Base-by-base conservation (phyloP, 30 jellyfish, hydroid and myxozoan species). In the Aurelia sp. region DNA sequence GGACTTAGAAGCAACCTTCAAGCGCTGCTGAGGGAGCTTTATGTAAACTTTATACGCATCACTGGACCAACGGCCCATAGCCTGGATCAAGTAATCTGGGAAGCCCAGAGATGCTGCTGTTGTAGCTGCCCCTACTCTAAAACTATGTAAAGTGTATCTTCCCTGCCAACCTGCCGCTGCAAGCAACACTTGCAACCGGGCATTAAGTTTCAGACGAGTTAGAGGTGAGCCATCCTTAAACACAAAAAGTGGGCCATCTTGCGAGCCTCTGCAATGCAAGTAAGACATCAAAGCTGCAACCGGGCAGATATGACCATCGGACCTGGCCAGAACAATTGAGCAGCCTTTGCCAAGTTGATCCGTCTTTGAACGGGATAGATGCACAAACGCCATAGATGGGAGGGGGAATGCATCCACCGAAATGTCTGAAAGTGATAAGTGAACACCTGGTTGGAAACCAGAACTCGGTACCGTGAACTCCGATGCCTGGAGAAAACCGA, bases 81-180 rank as follows among this genome's bases (percentile, higher is more conserved):
- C 84, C 22, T 73, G 50, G 2, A 44, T 73, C 13, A 73, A 37
- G 71, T 73, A 37, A 16, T 73, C 84, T 18, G 84, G 84, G 71
- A 73, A 73, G 47, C 84, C 84, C 48, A 73, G 47, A 48, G 84
- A 73, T 16, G 84, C 84, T 13, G 84, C 84, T 0, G 84, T 73
- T 3, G 84, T 73, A 27, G 84, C 84, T 11, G 84, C 84, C 5
- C 84, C 84, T 4, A 73, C 71, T 4, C 84, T 13, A 52, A 73
- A 73, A 13, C 80, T 69, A 58, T 69, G 80, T 17, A 31, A 13
- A 41, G 80, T 69, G 19, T 69, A 69, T 1, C 62, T 18, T 1
- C 74, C 74, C 40, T 64, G 35, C 74, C 74, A 64, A 6, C 40
- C 74, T 4, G 74, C 41, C 1, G 74, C 74, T 64, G 23, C n/a